Evolutionary conservation across 2,888 invertebrate species (phyloP).

Genomic region (Tinea semifulvella): DNA sequence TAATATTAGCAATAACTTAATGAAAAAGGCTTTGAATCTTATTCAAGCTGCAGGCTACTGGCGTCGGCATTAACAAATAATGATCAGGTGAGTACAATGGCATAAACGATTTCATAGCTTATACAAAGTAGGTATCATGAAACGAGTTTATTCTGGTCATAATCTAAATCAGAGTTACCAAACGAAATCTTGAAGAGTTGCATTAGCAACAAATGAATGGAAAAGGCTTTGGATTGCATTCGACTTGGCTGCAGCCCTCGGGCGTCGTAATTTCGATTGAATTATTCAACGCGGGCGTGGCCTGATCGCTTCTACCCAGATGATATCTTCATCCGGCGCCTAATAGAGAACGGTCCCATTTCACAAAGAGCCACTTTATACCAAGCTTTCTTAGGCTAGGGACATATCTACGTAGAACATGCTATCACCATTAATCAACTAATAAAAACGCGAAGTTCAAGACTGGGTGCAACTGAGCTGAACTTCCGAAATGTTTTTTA

Average conservation of each 20-base stretch:
- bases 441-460: no score
- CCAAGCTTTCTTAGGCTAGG: conserved; percentile 2
- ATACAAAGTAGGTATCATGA: no score
- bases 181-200: conserved; percentile 13
- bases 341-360: conserved; percentile 19
- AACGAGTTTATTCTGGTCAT: not conserved
- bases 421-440: no score
- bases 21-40: not conserved
- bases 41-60: not conserved
- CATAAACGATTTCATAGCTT: no score
- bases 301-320: conserved; percentile 18
- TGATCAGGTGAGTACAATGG: no score
- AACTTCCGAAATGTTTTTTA: no score
- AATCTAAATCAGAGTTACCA: not conserved
- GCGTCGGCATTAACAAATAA: not conserved
- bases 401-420: not conserved
- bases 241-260: conserved; percentile 15
- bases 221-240: conserved; percentile 12
- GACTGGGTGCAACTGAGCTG: no score
- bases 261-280: conserved; percentile 18
- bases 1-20: no score
- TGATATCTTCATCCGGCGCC: conserved; percentile 19
- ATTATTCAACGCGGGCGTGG: conserved; percentile 20
- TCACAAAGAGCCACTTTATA: conserved; percentile 16
- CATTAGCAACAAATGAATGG: conserved; percentile 17